Conservation (phyloP, 2,888 invertebrate species). For the Ganaspis brasiliensis region DNA sequence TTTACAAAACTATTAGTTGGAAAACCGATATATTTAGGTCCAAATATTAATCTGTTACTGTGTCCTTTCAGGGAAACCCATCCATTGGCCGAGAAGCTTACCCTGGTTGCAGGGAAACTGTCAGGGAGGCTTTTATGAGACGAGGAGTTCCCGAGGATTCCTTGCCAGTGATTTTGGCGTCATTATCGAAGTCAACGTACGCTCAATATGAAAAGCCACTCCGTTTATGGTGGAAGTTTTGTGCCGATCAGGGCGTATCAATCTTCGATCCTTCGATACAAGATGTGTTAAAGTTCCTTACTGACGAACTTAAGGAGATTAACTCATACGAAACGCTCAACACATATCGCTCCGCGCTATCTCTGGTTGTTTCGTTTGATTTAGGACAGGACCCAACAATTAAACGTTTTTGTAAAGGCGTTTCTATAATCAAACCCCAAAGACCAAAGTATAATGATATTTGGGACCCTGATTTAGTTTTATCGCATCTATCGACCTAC, state of each 20-base stretch:
- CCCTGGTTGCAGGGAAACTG: conserved; percentile 67
- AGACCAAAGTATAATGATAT: conserved; percentile 61
- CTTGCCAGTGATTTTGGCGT: conserved; percentile 44
- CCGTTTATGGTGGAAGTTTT: conserved; percentile 46
- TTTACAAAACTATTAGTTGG: conserved; percentile 34
- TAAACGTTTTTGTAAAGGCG: conserved; percentile 49
- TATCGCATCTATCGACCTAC: conserved; percentile 5
- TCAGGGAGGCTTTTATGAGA: conserved; percentile 60
- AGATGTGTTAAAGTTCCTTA: not conserved
- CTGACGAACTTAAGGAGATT: not conserved
- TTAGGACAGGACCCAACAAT: conserved; percentile 39
- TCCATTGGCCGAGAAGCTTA: conserved; percentile 61
- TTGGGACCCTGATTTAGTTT: conserved; percentile 63
- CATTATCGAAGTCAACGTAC: conserved; percentile 46
- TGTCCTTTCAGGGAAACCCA: conserved; percentile 64
- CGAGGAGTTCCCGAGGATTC: conserved; percentile 56
- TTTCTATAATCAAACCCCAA: conserved; percentile 42
- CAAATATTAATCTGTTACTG: conserved; percentile 59
- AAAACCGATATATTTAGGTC: conserved; percentile 60
- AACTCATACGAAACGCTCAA: conserved; percentile 38
- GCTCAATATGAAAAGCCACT: conserved; percentile 47
- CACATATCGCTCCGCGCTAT: conserved; percentile 43
- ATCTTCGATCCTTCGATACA: not conserved
- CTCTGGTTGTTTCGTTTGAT: conserved; percentile 21
- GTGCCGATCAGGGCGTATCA: not conserved